Evolutionary conservation across 2,888 invertebrate genomes (phyloP), one percentile per base, ranked within the genome.

Genomic region (Patella pellucida): DNA sequence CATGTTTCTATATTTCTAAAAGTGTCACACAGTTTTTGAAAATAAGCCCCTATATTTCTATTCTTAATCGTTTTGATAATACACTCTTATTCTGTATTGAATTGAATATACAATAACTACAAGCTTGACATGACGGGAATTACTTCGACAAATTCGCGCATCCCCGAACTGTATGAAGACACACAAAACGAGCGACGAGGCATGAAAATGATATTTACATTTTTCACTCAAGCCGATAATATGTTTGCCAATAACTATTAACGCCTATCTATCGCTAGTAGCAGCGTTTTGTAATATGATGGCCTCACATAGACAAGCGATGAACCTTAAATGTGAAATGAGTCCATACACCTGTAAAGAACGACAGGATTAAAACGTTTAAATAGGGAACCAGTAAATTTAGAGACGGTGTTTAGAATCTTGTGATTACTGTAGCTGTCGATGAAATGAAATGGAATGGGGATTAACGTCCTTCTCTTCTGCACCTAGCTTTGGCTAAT

Each of bases 181-280:
- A 23, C 19, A 62, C 62, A 62, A 62, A 62, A 62, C 62, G 23
- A 62, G 62, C 62, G 62, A 62, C 62, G 19, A 62, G 62, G 62
- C 62, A 62, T 62, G 62, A 62, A 62, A 62, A 62, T 62, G 62
- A 62, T 62, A 62, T 62, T 62, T 62, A 62, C 62, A 62, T 62
- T 62, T 62, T 62, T 62, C 62, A 62, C 62, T 62, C 62, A 23
- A 62, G 62, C 62, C 62, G 62, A 62, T 62, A 62, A 62, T 62
- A 62, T 62, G 62, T 62, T 62, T 62, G 62, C 23, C 62, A 62
- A 62, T 62, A 62, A 62, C 62, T 62, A 62, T 62, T 62, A 62
- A 23, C 62, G 62, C 62, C 62, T 62, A 62, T 19, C 62, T 23
- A 62, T 62, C 62, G 62, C 62, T 62, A 62, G 62, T 23, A 23